Percentiles rank a stretch among this genome's conserved stretches.
Evolutionary conservation across 2,888 invertebrate species (phyloP).

Genomic region (Drosophila subquinaria): DNA sequence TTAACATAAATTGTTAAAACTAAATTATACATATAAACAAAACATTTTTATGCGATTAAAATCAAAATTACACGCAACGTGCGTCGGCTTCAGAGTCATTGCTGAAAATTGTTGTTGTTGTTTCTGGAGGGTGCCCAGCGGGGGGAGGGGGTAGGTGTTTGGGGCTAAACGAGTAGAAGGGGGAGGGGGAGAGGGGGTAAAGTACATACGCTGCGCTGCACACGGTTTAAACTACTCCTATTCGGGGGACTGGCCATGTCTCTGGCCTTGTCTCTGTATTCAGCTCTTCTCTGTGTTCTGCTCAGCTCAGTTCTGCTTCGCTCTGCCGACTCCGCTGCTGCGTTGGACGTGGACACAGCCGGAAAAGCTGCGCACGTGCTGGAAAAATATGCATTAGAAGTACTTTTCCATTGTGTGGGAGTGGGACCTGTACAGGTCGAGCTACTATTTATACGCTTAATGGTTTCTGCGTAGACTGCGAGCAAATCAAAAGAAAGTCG

Average conservation of each 20-base stretch:
- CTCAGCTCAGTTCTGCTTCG: slow-evolving; percentile 30
- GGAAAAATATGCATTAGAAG: slow-evolving; percentile 76
- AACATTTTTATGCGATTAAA: slow-evolving; percentile 81
- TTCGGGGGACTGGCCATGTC: slow-evolving; percentile 29
- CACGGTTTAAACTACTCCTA: slow-evolving; percentile 41
- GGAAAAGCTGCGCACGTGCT: slow-evolving; percentile 81
- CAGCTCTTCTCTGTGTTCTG: slow-evolving; percentile 30
- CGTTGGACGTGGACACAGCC: slow-evolving; percentile 54
- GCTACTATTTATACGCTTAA: slow-evolving; percentile 55
- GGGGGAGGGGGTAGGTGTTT: neutral
- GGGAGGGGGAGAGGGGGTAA: slow-evolving; percentile 1
- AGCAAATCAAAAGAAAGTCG: slow-evolving; percentile 53
- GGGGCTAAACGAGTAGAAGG: neutral
- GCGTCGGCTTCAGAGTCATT: slow-evolving; percentile 70
- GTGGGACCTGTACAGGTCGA: slow-evolving; percentile 42
- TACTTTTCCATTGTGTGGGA: slow-evolving; percentile 38
- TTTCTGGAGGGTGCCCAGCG: neutral
- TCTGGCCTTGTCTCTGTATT: slow-evolving; percentile 62
- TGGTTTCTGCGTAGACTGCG: slow-evolving; percentile 60
- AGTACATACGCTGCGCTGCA: slow-evolving; percentile 69
- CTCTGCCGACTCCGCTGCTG: slow-evolving; percentile 53
- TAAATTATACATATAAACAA: slow-evolving; percentile 82
- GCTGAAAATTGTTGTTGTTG: slow-evolving; percentile 17
- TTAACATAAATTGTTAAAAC: slow-evolving; percentile 81
- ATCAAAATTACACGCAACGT: slow-evolving; percentile 85